Base-by-base conservation (phyloP, 2,797 vertebrate species). In the Pogoniulus pusillus region DNA sequence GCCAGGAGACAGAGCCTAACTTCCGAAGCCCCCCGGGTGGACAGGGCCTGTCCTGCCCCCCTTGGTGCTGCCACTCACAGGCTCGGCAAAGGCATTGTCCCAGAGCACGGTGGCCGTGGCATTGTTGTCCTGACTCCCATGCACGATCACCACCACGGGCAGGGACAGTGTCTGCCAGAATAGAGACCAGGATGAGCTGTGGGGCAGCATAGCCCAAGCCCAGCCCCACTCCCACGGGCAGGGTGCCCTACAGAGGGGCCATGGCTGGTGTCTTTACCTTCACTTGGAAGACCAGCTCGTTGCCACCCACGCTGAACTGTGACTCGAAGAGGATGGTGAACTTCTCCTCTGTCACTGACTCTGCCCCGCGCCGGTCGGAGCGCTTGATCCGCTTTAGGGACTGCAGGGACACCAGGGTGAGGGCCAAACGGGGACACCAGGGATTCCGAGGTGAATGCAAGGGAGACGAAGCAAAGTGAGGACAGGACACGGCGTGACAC, bases 271-370 rank as follows among this genome's bases (percentile, higher is more conserved):
- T 58, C 37, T 89, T 97, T 97, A 99, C 98, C 98, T 99, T 99
- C 94, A 99, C 99, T 58, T 99, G 98, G 95, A 99, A 99, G 66
- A 99, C 98, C 57, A 99, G 97, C 95, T 99, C 99, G 4, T 99
- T 99, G 84, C 99, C 99, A 16, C 99, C 99, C 0, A 99, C 98
- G 6, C 99, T 99, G 96, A 99, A 99, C 96, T 99, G 99, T 0
- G 99, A 99, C 93, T 99, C 99, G 3, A 99, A 99, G 73, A 99
- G 97, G 90, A 99, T 98, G 1, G 99, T 99, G 93, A 99, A 99
- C 94, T 99, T 99, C 95, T 99, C 99, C 93, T 99, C 99, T 0
- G 99, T 99, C 80, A 99, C 99, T 0, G 99, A 99, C 96, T 99
- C 99, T 0, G 99, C 98, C 7, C 99, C 99, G 0, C 99, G 98